Base-by-base conservation (phyloP, 2,888 invertebrate genomes). In the Cerceris ruficornis region DNA sequence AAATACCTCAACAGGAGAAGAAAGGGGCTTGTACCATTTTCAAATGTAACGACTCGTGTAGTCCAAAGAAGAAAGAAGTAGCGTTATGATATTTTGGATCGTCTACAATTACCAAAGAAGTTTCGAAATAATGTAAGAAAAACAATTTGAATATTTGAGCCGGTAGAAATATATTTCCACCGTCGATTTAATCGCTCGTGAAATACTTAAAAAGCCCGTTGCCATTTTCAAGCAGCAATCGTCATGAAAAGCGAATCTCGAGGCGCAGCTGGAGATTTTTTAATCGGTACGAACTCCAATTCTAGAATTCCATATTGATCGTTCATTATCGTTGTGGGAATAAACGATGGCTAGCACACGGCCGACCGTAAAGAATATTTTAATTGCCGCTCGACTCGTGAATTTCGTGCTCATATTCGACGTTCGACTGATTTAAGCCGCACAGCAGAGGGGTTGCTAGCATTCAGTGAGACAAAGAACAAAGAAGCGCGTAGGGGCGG, bases 401-500 rank as follows among this genome's bases (percentile, higher is more conserved):
- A 86, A 88, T 88, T 84, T 87, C 84, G 77, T 84, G 79, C 82
- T 86, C 81, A 84, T 84, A 80, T 86, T 88, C 85, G 86, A 87
- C 80, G 82, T 88, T 88, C 86, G 87, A 89, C 86, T 88, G 88
- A 89, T 90, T 90, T 86, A 78, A 85, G 85, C 84, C 84, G 85
- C 81, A 81, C 80, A 78, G 80, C 81, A 69, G 84, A 88, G 89
- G 89, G 88, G 88, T 86, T 87, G 85, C 85, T 83, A 86, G 87
- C 87, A 88, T 89, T 88, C 87, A 87, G 86, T 86, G 88, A 90
- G 90, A 90, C 88, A 88, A 90, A 88, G 90, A 90, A 91, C 89
- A 90, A 90, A 91, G 89, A 86, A 89, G 84, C 87, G 82, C 77
- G 79, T 70, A 78, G 86, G 87, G 87, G 87, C 68, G 83, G 77